phyloP scores from a whole-genome alignment of 1,140 invertebrate species.

The Mamestra configurata region DNA sequence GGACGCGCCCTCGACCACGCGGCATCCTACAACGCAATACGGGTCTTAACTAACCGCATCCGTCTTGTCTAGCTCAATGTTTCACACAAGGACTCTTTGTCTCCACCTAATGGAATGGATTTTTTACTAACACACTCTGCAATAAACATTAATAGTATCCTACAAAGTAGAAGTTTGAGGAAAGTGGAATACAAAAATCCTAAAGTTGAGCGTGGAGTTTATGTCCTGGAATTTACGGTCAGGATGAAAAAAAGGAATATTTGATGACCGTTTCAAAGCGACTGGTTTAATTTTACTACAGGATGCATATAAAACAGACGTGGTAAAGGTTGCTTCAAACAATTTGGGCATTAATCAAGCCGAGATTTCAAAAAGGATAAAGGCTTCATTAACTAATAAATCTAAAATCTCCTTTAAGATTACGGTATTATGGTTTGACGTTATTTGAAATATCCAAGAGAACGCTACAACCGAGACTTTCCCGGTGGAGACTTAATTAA shows the following conservation, averaged over 20 bases:
- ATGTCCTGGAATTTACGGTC: neutral
- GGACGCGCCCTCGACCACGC: constrained; percentile 30
- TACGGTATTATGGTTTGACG: too few species aligned
- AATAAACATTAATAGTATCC: constrained; percentile 18
- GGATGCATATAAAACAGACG: too few species aligned
- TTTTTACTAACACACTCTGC: constrained; percentile 27
- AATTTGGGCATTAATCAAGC: too few species aligned
- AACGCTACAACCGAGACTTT: neutral
- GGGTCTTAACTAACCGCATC: constrained; percentile 75
- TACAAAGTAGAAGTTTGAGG: constrained; percentile 2
- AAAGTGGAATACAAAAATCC: neutral
- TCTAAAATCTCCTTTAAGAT: neutral
- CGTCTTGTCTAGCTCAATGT: constrained; percentile 60
- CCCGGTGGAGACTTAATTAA: neutral
- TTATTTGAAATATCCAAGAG: neutral
- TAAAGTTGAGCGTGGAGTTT: neutral
- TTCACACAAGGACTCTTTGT: constrained; percentile 58
- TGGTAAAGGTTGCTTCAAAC: too few species aligned
- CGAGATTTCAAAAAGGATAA: too few species aligned
- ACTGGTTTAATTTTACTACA: too few species aligned
- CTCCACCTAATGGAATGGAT: constrained; percentile 45
- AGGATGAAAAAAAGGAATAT: too few species aligned
- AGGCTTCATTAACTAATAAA: neutral
- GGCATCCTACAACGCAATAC: constrained; percentile 64
- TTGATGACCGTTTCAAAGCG: too few species aligned